Conservation (phyloP, 2,113 vertebrate species). For the Tupaia chinensis region DNA sequence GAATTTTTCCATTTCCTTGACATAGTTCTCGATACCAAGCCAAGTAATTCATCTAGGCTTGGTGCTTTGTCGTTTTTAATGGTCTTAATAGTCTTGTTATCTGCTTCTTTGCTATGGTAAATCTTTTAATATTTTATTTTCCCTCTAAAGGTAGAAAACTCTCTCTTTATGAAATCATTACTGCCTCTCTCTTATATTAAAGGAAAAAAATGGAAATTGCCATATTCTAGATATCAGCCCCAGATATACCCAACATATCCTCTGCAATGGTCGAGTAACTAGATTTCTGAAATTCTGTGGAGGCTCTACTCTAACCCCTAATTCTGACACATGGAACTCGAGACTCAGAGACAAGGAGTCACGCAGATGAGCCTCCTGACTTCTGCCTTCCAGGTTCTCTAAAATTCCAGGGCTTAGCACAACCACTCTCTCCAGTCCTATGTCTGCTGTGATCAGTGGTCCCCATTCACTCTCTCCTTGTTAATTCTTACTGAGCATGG, state of each 20-base stretch:
- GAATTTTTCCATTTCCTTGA: neutral
- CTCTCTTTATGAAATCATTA: neutral
- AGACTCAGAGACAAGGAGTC: neutral
- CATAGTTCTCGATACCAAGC: neutral
- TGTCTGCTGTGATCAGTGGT: neutral
- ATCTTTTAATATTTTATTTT: constrained; percentile 41
- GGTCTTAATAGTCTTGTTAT: neutral
- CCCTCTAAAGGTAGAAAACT: neutral
- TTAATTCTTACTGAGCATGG: neutral
- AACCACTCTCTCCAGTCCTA: neutral
- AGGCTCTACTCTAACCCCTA: neutral
- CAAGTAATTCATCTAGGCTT: neutral
- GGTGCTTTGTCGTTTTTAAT: neutral
- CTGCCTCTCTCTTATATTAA: neutral
- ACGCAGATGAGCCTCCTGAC: neutral
- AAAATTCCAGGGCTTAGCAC: neutral
- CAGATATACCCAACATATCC: fast-evolving
- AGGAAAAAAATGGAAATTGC: neutral
- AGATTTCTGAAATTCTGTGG: neutral
- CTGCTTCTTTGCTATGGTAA: constrained; percentile 11
- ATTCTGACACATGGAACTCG: neutral
- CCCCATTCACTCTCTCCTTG: neutral
- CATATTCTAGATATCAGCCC: neutral
- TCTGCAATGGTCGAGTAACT: fast-evolving
- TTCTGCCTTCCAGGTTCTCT: neutral